Evolutionary conservation across 2,888 invertebrate species (phyloP).

Genomic region (Drosophila sordidapex): DNA sequence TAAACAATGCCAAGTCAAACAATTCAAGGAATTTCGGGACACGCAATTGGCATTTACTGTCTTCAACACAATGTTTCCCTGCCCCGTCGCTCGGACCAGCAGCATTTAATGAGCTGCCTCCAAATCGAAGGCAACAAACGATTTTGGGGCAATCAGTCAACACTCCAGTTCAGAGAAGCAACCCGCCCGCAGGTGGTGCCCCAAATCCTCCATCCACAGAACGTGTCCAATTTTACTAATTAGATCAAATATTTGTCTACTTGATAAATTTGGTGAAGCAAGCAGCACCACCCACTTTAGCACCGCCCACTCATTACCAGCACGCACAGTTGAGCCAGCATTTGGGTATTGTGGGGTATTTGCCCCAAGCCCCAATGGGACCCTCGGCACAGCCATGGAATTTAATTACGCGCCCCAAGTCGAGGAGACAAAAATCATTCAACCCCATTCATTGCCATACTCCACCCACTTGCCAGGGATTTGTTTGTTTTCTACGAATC

Average conservation of each 20-base stretch:
- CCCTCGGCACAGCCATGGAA: constrained; percentile 28
- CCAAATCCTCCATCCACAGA: constrained; percentile 12
- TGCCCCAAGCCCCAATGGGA: background rate
- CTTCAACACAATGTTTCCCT: constrained; percentile 18
- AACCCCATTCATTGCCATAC: constrained; percentile 14
- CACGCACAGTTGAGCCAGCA: constrained; percentile 48
- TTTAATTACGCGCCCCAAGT: constrained; percentile 57
- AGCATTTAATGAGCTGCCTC: constrained; percentile 44
- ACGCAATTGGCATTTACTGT: constrained; percentile 52
- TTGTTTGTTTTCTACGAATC: constrained; percentile 37
- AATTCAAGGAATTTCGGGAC: constrained; percentile 25
- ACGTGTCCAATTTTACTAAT: constrained; percentile 68
- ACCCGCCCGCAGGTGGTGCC: constrained; percentile 13
- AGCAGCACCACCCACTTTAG: constrained; percentile 12
- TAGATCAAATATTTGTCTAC: constrained; percentile 65
- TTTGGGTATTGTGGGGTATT: background rate
- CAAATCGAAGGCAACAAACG: constrained; percentile 55
- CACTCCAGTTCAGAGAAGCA: constrained; percentile 18
- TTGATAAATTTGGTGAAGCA: constrained; percentile 48
- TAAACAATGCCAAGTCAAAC: constrained; percentile 48
- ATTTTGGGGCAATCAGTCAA: constrained; percentile 60
- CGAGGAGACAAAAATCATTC: constrained; percentile 57
- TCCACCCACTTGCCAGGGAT: constrained; percentile 11
- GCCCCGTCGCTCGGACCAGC: constrained; percentile 8
- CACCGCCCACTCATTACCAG: constrained; percentile 55